Evolutionary conservation across 2,888 invertebrate species (phyloP), one percentile per base, ranked within the genome.

Genomic region (Ametastegia equiseti): DNA sequence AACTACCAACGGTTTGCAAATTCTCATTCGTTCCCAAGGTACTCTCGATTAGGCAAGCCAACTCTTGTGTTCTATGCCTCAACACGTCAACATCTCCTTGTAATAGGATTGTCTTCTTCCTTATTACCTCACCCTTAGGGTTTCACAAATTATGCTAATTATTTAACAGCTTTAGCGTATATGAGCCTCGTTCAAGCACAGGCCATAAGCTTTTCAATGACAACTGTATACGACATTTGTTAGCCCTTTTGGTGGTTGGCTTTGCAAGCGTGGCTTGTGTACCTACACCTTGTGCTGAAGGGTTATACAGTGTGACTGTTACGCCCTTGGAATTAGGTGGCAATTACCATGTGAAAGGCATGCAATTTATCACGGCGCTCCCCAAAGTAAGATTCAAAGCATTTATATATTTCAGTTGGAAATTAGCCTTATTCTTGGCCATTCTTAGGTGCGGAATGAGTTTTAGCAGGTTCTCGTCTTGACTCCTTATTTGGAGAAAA

Each of bases 1-100:
- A 39, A 67, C 23, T 67, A 5, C 36, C 0, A 9, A 39, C 19
- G 19, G 67, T 9, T 67, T 36, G n/a, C 19, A 39, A 36, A 67
- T 7, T 67, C 11, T 13, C 67, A 67, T 67, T 19, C 7, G 36
- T 67, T 67, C 19, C 67, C 19, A 39, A 1, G 7, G n/a, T 39
- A 67, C 9, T 39, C 9, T 67, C 67, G 39, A 67, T 39, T 15
- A 67, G 39, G 23, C 13, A 11, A 39, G 39, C 67, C 39, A 67
- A 67, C 23, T 67, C 19, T 7, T 19, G 36, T 3, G 36, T 39
- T 36, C 67, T 67, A 6, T 67, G 23, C 19, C 39, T 67, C 67
- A 67, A 19, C 19, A 67, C 67, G 39, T 67, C 67, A 39, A 67
- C 67, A 39, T 67, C 67, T n/a, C 39, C 67, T 67, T 67, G 67